Evolutionary conservation across 2,888 invertebrate species (phyloP).

Genomic region (Psylliodes chrysocephalus): DNA sequence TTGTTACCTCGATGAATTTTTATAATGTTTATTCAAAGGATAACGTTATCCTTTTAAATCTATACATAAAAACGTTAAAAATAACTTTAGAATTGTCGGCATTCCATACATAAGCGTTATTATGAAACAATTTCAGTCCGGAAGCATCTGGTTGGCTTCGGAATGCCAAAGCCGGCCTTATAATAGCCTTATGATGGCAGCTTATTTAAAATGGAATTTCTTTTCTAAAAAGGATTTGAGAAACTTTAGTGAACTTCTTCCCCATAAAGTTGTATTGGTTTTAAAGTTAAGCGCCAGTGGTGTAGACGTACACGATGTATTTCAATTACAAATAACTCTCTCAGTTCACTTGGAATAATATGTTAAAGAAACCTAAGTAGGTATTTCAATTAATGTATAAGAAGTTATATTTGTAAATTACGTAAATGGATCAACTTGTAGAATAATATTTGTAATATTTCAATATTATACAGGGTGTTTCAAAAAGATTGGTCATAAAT

Average conservation of each 20-base stretch:
- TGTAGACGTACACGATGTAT: too few relatives aligned
- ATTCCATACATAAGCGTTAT: slow-evolving; percentile 29
- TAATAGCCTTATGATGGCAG: slow-evolving; percentile 11
- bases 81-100: slow-evolving; percentile 23
- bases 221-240: background rate
- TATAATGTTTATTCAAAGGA: background rate
- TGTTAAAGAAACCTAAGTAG: too few relatives aligned
- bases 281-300: background rate
- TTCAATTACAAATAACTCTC: too few relatives aligned
- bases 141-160: slow-evolving; percentile 29
- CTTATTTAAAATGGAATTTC: slow-evolving; percentile 4
- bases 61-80: slow-evolving; percentile 14
- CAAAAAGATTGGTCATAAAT: too few relatives aligned
- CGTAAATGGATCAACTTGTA: too few relatives aligned
- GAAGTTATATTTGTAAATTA: too few relatives aligned
- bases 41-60: slow-evolving; percentile 7
- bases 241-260: background rate
- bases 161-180: slow-evolving; percentile 14
- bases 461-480: too few relatives aligned
- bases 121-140: slow-evolving; percentile 32
- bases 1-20: background rate
- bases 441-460: too few relatives aligned
- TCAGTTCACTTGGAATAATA: too few relatives aligned
- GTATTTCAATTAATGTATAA: too few relatives aligned
- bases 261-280: background rate